Conservation (phyloP, 2,888 invertebrate genomes). For the Dicyrtoma fusca region DNA sequence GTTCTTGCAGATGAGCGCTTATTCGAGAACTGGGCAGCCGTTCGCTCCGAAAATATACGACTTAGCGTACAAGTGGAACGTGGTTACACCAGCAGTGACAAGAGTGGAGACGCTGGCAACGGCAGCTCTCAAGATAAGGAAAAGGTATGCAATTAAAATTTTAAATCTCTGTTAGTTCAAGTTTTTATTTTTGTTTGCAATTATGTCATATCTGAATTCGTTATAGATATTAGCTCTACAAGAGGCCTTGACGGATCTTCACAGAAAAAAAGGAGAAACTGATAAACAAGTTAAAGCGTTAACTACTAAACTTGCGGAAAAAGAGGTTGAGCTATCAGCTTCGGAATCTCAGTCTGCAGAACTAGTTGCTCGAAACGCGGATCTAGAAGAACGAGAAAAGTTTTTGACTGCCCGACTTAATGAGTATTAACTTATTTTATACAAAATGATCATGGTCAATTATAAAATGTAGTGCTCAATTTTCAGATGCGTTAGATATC, state of each 20-base stretch:
- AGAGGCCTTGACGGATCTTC: conserved; percentile 89
- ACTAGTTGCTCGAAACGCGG: conserved; percentile 52
- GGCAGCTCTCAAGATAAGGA: conserved; percentile 57
- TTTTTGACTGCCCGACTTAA: conserved; percentile 47
- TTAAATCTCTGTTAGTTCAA: no score
- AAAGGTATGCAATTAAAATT: conserved; percentile 44
- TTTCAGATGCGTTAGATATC: neutral
- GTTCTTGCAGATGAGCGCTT: conserved; percentile 76
- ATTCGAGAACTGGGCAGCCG: conserved; percentile 78
- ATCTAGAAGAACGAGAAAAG: conserved; percentile 51
- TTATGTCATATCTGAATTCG: no score
- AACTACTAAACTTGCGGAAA: conserved; percentile 81
- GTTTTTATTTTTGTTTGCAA: no score
- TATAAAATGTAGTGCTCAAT: no score
- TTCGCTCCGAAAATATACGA: conserved; percentile 82
- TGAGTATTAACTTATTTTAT: conserved; percentile 42
- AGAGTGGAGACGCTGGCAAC: conserved; percentile 61
- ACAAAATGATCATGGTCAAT: neutral
- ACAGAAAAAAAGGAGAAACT: conserved; percentile 87
- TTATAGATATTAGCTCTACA: conserved; percentile 78
- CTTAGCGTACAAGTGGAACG: conserved; percentile 82
- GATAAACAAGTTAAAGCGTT: conserved; percentile 90
- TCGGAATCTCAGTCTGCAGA: conserved; percentile 47
- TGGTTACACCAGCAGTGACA: conserved; percentile 66
- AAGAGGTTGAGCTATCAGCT: conserved; percentile 71